Evolutionary conservation across 2,888 invertebrate species (phyloP), one percentile per base, ranked within the genome.

Genomic region (Panzeria rudis): DNA sequence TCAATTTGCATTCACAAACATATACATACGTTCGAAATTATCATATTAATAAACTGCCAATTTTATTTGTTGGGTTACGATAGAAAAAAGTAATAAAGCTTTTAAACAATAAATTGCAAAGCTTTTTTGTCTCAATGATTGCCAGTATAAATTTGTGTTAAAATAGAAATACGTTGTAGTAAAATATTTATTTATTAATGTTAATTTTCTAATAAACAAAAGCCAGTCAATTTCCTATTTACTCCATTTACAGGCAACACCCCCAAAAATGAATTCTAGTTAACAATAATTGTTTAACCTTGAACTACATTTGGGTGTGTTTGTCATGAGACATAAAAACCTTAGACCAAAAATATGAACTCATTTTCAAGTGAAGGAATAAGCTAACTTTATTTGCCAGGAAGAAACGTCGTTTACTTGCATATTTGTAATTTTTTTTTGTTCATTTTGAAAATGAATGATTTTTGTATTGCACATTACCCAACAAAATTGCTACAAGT

Each of bases 221-320:
- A 68, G 56, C 15, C 56, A 64, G 44, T 11, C 13, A 47, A 76
- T 62, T 76, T 76, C 64, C 54, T 82, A 44, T 64, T 64, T 73
- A 17, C 59, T 38, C 32, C n/a, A 35, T 32, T 66, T 52, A 61
- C 20, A 15, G 47, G 15, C 20, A 71, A 44, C 50, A 56, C 62
- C 62, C 41, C 13, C 11, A 50, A 69, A 52, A 61, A 62, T n/a
- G n/a, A 52, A 41, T 56, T 54, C 41, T 17, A 50, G 11, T 32
- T 44, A 44, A 52, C 66, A 38, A 61, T 62, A 20, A 79, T 32
- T 23, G 50, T 71, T 25, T 64, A 59, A 72, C 72, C 77, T 66
- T 77, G 82, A 77, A 77, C 76, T 64, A 82, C 76, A 76, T 82
- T 56, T 56, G 52, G n/a, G 3, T 54, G n/a, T 20, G 20, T 68